Base-by-base conservation (phyloP, 2,113 vertebrate genomes). In the Lates calcarifer region DNA sequence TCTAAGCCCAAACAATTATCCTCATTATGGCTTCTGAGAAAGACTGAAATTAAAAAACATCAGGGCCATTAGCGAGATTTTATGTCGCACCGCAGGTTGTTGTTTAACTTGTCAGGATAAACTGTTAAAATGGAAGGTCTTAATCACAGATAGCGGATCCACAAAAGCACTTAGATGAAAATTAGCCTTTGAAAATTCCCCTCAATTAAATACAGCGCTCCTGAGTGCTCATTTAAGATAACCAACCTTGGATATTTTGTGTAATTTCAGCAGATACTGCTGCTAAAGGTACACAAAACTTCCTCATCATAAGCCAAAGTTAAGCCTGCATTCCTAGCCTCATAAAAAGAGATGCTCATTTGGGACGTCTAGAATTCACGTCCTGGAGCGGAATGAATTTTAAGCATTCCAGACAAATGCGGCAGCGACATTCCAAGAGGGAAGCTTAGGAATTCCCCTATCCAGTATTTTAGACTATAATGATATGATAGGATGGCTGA, bases 401-500 rank as follows among this genome's bases (percentile, higher is more conserved):
- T 70, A 51, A 69, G 70, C 81, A 89, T 92, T 91, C 87, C 88
- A 90, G 84, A 79, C 81, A 77, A 85, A 82, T 84, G 83, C 15
- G n/a, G 57, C 41, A 84, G 82, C 31, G 4, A 80, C 89, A 90
- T 91, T 92, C 87, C 78, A 65, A 57, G 69, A 17, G 75, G 83
- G 77, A 83, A 81, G 87, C 77, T 71, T 49, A 84, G 85, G 87
- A 91, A 93, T 89, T 86, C 65, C 78, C 91, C 81, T 66, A 61
- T 67, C 35, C 31, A 70, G 80, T 87, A 87, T 89, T 91, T 88
- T 64, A 76, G 81, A 62, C 77, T 79, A 29, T 94, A 91, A 91
- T 91, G 63, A 92, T 72, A 94, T 28, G 90, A 81, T 87, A 37
- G 66, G 47, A 47, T n/a, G 64, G 70, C 71, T 84, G 73, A 64